Conservation (phyloP, 2,888 invertebrate species). For the Beris chalybata region DNA sequence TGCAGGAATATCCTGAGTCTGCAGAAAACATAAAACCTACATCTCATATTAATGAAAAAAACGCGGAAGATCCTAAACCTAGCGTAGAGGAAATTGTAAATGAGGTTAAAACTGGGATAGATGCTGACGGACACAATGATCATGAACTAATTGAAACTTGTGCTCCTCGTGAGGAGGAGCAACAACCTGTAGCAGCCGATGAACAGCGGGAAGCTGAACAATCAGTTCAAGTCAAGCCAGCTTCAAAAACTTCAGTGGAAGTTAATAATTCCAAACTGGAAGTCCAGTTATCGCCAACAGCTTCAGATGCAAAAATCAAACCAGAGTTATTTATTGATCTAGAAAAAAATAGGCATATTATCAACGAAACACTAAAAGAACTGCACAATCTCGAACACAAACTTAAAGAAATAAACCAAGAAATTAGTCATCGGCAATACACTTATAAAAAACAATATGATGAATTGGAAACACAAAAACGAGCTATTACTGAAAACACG, state of each 20-base stretch:
- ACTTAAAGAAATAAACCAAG: neutral
- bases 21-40: neutral
- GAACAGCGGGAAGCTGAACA: neutral
- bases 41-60: neutral
- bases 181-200: neutral
- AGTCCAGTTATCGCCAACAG: neutral
- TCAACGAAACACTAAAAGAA: neutral
- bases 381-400: neutral
- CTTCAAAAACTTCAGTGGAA: no score
- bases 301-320: neutral
- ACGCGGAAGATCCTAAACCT: neutral
- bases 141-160: no score
- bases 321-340: neutral
- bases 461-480: constrained; percentile 9
- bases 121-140: no score
- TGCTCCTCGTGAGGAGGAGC: neutral
- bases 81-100: neutral
- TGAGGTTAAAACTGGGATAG: neutral
- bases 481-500: neutral
- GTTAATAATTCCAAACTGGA: neutral
- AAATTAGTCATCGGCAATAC: neutral
- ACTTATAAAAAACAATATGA: neutral
- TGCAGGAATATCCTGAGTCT: no score
- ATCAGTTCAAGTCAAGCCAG: neutral
- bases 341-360: neutral